phyloP scores from a whole-genome alignment of 2,113 vertebrate genomes.

The Ceyx melanurus region DNA sequence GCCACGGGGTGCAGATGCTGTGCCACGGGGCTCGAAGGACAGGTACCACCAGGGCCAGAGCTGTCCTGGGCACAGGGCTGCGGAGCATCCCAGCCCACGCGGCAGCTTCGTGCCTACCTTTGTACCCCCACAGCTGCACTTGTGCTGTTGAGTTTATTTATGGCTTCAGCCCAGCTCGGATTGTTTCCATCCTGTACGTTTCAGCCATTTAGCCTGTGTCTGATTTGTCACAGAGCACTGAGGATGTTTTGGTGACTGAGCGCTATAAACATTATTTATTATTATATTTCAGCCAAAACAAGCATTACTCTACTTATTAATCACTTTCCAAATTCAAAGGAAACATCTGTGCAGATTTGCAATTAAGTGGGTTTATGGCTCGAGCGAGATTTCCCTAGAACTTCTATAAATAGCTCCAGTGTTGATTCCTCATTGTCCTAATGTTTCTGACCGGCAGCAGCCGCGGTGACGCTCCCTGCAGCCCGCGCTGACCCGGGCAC shows the following conservation, averaged over 20 bases:
- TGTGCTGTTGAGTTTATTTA: neutral
- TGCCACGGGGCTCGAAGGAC: neutral
- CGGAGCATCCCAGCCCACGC: rapidly evolving
- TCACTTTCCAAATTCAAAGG: constrained; percentile 51
- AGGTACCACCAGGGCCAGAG: no score
- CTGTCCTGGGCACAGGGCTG: rapidly evolving
- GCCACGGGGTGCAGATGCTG: rapidly evolving
- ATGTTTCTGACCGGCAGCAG: neutral
- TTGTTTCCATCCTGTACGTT: neutral
- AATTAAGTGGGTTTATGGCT: constrained; percentile 31
- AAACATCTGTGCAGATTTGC: constrained; percentile 63
- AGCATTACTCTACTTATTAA: constrained; percentile 59
- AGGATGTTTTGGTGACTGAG: neutral
- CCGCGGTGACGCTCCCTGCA: neutral
- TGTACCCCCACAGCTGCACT: neutral
- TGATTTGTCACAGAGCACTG: neutral
- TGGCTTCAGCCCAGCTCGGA: neutral
- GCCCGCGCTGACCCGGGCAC: neutral
- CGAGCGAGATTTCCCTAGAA: constrained; percentile 15
- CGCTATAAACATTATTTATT: neutral
- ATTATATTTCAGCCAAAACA: constrained; percentile 41
- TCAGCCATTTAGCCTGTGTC: neutral
- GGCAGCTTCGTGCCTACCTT: neutral
- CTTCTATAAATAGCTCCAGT: neutral
- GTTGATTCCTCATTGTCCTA: constrained; percentile 7